Evolutionary conservation across 2,888 invertebrate genomes (phyloP), one percentile per base, ranked within the genome.

Genomic region (Troides aeacus): DNA sequence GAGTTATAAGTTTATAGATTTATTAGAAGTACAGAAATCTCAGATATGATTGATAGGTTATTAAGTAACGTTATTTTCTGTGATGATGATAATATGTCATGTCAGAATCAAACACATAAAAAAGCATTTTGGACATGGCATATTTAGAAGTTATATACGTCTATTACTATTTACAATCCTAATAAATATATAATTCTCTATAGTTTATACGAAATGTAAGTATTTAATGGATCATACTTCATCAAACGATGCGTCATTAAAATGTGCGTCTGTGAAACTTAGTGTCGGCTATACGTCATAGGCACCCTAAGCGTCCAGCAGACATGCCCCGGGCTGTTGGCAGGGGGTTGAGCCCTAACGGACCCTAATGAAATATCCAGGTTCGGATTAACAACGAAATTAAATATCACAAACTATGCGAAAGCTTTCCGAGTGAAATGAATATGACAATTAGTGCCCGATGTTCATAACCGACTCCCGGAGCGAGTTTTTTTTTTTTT

Each of bases 401-500:
- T 59, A 65, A 65, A 59, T 59, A 24, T 65, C 59, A 21, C 57
- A 59, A 65, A 65, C 65, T 65, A 59, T 59, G 65, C 46, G 23
- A 65, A 59, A 65, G 30, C 46, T 23, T 46, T 42, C 59, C 59
- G 57, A 57, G 46, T 42, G 57, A 46, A 65, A 17, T 59, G 59
- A 24, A 65, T 24, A 65, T 21, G 24, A 50, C 65, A 65, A 65
- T 65, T 65, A 65, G 58, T 24, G 42, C 24, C 57, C 65, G 15
- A 65, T 65, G n/a, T 46, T 46, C 57, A 57, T 18, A 15, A 46
- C 46, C 15, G 46, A 1, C 12, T 46, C 46, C 10, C 46, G 46
- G 46, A 15, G 8, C 12, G 46, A 15, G 46, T 15, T 46, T 15
- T 46, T 15, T 46, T 15, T 46, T 15, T 46, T 15, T 46, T 15